Evolutionary conservation across 2,113 vertebrate species (phyloP).

Genomic region (Onychostoma macrolepis): DNA sequence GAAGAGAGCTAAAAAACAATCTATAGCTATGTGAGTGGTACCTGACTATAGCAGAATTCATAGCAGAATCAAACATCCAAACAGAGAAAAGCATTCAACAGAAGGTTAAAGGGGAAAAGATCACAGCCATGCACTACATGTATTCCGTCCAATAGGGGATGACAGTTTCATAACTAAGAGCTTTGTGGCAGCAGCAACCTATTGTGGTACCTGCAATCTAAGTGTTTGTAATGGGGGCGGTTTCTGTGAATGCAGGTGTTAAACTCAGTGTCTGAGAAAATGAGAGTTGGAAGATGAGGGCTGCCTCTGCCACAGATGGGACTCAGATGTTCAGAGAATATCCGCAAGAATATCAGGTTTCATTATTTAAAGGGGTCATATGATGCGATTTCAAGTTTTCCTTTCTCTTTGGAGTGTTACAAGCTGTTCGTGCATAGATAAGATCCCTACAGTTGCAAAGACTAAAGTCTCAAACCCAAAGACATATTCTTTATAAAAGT

Average conservation of each 20-base stretch:
- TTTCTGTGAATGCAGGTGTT: slow-evolving; percentile 20
- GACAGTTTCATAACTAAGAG: slow-evolving; percentile 40
- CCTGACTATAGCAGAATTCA: slow-evolving; percentile 16
- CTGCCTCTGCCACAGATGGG: slow-evolving; percentile 3
- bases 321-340: slow-evolving; percentile 29
- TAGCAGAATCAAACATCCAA: not conserved
- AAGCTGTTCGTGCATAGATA: too few species aligned
- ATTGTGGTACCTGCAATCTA: slow-evolving; percentile 14
- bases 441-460: too few species aligned
- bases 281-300: slow-evolving; percentile 8
- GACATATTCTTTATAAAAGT: too few species aligned
- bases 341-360: not conserved
- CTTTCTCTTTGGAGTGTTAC: too few species aligned
- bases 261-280: slow-evolving; percentile 38
- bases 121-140: not conserved
- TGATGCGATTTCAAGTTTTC: too few species aligned
- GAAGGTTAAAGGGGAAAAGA: not conserved
- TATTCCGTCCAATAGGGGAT: slow-evolving; percentile 29
- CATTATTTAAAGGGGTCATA: too few species aligned
- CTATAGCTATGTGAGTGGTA: slow-evolving; percentile 8
- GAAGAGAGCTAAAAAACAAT: slow-evolving; percentile 19
- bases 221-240: slow-evolving; percentile 31
- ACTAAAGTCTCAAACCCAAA: too few species aligned
- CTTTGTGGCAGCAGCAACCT: slow-evolving; percentile 1
- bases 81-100: slow-evolving; percentile 13